phyloP scores from a whole-genome alignment of 2,888 invertebrate species.

The Agrochola litura region DNA sequence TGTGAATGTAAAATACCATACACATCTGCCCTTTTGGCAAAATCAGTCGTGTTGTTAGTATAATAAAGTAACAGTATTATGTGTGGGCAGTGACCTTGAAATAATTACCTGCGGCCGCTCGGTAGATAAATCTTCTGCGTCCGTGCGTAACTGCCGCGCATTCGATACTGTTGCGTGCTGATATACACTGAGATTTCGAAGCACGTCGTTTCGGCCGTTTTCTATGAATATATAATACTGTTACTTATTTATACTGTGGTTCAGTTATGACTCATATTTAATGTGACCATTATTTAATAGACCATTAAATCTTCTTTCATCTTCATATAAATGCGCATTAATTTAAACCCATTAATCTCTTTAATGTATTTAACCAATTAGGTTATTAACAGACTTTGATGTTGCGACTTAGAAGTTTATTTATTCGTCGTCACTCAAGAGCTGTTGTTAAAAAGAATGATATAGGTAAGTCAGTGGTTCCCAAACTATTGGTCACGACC shows the following conservation, averaged over 20 bases:
- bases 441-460: background rate
- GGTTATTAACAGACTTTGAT: conserved; percentile 36
- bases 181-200: no score
- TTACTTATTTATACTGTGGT: no score
- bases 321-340: conserved; percentile 16
- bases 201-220: no score
- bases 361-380: conserved; percentile 33
- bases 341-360: conserved; percentile 28
- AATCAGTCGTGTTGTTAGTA: background rate
- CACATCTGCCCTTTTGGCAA: background rate
- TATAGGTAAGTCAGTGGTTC: background rate
- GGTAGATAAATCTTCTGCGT: no score
- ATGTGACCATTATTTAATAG: conserved; percentile 28
- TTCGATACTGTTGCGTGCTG: no score
- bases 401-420: conserved; percentile 17
- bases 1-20: background rate
- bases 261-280: conserved; percentile 19
- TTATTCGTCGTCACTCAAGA: conserved; percentile 15
- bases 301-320: conserved; percentile 40
- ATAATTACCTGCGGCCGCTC: no score
- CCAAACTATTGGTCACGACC: no score
- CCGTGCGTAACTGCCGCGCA: no score
- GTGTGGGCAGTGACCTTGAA: no score
- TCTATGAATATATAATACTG: no score
- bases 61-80: no score